These are phyloP conservation scores for Alligator sinensis DNA, from an alignment of 2,113 vertebrate genomes.

Conservation along the genomic window DNA sequence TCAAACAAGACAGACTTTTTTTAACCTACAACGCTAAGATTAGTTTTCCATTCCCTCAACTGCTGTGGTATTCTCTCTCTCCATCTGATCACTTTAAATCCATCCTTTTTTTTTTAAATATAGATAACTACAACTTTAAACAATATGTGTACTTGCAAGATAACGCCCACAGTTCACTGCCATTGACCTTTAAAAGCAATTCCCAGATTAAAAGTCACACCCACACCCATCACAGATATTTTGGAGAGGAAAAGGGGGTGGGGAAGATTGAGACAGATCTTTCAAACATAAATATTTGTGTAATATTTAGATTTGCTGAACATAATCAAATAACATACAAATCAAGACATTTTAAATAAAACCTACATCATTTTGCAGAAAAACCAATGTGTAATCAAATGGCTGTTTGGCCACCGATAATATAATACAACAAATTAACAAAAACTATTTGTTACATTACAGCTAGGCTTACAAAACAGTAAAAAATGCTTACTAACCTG, in stretches of 20 bases:
- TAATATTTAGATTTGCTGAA: neutral
- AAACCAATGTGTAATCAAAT: accelerated
- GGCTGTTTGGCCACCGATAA: neutral
- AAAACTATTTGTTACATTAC: neutral
- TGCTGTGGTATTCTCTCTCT: no score
- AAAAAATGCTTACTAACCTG: neutral
- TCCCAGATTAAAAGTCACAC: neutral
- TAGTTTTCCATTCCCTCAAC: no score
- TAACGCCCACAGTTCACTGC: neutral
- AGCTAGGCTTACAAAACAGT: slow-evolving; percentile 16
- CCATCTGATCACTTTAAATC: no score
- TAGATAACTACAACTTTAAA: no score
- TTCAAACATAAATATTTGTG: neutral
- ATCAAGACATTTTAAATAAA: neutral
- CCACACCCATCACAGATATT: no score
- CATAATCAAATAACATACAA: neutral
- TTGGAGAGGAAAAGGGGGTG: no score
- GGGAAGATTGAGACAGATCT: no score
- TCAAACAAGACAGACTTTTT: no score
- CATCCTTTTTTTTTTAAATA: no score
- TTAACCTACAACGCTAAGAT: no score
- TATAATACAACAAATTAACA: neutral
- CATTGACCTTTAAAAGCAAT: neutral
- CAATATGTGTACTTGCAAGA: neutral
- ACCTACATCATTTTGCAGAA: neutral